Conservation (phyloP, 2,888 invertebrate species). For the Lycia hirtaria region DNA sequence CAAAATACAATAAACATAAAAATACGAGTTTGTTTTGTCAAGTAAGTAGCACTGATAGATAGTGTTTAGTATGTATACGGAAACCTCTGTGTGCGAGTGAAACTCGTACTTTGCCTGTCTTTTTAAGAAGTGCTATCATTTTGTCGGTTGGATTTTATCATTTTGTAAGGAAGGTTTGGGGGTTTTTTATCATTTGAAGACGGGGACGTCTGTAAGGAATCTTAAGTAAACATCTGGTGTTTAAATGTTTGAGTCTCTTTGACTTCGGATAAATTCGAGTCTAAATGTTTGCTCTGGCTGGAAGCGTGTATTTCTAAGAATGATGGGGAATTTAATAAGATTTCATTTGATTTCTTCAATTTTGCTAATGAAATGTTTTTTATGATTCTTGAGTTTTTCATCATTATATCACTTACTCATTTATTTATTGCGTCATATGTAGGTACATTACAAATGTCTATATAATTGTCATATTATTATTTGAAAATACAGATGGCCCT, state of each 20-base stretch:
- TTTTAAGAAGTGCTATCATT: constrained; percentile 1
- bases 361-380: not conserved
- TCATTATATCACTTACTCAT: too few relatives aligned
- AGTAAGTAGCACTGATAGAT: too few relatives aligned
- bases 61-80: too few relatives aligned
- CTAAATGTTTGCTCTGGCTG: constrained; percentile 6
- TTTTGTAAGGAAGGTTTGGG: constrained; percentile 12
- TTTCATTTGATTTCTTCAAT: not conserved
- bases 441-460: too few relatives aligned
- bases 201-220: constrained; percentile 14
- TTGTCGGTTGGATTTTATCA: constrained; percentile 12
- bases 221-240: constrained; percentile 15
- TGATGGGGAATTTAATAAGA: not conserved
- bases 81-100: too few relatives aligned
- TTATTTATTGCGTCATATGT: too few relatives aligned
- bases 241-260: constrained; percentile 17
- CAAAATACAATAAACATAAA: too few relatives aligned
- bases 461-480: too few relatives aligned
- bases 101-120: too few relatives aligned
- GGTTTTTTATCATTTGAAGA: constrained; percentile 10
- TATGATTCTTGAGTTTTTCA: too few relatives aligned
- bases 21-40: too few relatives aligned
- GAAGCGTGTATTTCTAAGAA: constrained; percentile 8
- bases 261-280: constrained; percentile 4
- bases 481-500: too few relatives aligned